Evolutionary conservation across 2,888 invertebrate species (phyloP), one percentile per base, ranked within the genome.

Genomic region (Poecilobothrus nobilitatus): DNA sequence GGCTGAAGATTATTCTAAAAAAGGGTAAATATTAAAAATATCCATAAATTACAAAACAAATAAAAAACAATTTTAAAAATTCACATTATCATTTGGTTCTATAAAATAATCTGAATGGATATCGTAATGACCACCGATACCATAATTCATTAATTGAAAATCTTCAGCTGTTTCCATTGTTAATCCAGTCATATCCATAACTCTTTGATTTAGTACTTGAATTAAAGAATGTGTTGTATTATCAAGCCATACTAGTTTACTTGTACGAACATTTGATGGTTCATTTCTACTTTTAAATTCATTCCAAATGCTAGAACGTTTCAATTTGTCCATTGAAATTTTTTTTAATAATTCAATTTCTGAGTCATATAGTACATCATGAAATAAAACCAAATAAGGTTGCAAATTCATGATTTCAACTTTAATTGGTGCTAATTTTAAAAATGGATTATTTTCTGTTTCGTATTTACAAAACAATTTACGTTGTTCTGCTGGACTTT

Each of bases 401-500:
- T 80, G 75, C 10, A 78, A 68, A 0, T 71, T 70, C 8, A 80
- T 41, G 6, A 76, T 22, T 67, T 80, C 80, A 78, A 77, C 76
- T 73, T 80, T 80, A 0, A 80, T 63, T 0, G 80, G 80, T 0
- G 80, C 80, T 34, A 80, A 53, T 6, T 70, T 73, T 1, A 78
- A 71, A 18, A 79, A 80, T 0, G 76, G 68, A 62, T 62, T 10
- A 27, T 63, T 64, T n/a, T 63, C 33, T 41, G 9, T 63, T 37
- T 68, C 44, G 34, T 68, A 68, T n/a, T 27, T 63, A n/a, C 68
- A 68, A 65, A 33, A 65, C n/a, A 65, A 65, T 20, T 65, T 37
- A 22, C 65, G 65, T 22, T 63, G 21, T 82, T 82, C 0, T 84
- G 75, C 62, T 83, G 81, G 76, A 88, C 87, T 62, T 83, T 81